A percentile compares a stretch with the other conserved stretches of the same genome.
These are phyloP conservation scores for Zapus hudsonius DNA, from an alignment of 2,113 vertebrate species.

Conservation along the genomic window DNA sequence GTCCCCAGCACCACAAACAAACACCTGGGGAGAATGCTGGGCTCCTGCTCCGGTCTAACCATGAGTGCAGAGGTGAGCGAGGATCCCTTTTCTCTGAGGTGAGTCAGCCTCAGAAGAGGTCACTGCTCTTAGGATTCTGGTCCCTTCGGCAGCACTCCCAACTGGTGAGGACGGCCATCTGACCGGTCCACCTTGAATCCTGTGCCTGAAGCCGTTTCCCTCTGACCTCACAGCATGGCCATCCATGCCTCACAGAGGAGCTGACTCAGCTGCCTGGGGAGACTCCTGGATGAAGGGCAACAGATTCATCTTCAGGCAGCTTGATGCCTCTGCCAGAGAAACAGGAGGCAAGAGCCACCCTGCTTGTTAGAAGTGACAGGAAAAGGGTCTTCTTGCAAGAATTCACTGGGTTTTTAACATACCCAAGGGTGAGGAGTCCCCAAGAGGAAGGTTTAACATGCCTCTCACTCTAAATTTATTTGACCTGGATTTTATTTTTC, in stretches of 20 bases:
- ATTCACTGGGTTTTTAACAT: not conserved
- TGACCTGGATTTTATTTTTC: conserved; percentile 19
- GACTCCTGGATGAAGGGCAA: not conserved
- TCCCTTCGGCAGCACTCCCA: not conserved
- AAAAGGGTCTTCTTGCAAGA: not conserved
- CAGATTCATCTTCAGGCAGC: not conserved
- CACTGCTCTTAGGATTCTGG: not conserved
- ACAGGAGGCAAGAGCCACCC: not conserved
- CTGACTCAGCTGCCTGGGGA: not conserved
- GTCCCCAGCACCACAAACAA: not conserved
- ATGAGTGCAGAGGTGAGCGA: not conserved
- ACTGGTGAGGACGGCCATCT: not conserved
- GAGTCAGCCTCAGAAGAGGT: not conserved
- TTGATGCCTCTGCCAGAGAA: not conserved
- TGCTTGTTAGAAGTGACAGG: not conserved
- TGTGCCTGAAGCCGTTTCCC: not conserved
- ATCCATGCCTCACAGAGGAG: not conserved
- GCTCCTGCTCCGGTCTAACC: not conserved
- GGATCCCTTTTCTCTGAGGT: not conserved
- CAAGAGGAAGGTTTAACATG: not conserved
- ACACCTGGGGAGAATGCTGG: not conserved
- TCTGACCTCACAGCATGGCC: not conserved
- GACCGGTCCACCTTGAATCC: not conserved
- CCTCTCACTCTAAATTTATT: conserved; percentile 1
- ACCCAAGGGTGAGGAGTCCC: not conserved